Percentiles rank a stretch among this genome's conserved stretches.
These are phyloP conservation scores for Gymnorhina tibicen DNA, from an alignment of 2,113 vertebrate genomes.

Conservation along the genomic window DNA sequence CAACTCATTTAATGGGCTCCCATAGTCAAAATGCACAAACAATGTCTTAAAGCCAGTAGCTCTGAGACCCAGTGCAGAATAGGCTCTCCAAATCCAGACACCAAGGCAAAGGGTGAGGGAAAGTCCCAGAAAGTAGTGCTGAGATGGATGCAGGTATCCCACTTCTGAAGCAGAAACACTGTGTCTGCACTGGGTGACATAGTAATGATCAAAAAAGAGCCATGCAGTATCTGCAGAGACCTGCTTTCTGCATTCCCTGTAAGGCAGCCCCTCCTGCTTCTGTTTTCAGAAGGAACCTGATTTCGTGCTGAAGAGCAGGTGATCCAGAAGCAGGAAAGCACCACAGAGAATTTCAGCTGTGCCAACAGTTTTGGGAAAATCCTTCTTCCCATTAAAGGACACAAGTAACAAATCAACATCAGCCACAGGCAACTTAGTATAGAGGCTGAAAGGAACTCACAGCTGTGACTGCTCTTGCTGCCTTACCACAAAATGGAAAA, in stretches of 20 bases:
- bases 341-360: background rate
- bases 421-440: background rate
- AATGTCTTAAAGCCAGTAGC: background rate
- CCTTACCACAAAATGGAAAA: background rate
- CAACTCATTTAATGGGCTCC: background rate
- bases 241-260: background rate
- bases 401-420: background rate
- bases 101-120: background rate
- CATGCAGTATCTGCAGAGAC: background rate
- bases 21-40: conserved; percentile 19
- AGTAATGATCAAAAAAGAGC: background rate
- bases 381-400: background rate
- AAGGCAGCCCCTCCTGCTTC: background rate
- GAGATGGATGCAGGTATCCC: background rate
- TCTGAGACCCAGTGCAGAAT: background rate
- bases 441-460: background rate
- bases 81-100: background rate
- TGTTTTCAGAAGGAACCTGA: background rate
- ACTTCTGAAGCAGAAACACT: background rate
- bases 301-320: background rate
- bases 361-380: background rate
- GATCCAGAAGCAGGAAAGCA: background rate
- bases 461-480: background rate
- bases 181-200: background rate
- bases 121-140: background rate